Base-by-base conservation (phyloP, 2,797 vertebrate genomes). In the Hemitrygon akajei region DNA sequence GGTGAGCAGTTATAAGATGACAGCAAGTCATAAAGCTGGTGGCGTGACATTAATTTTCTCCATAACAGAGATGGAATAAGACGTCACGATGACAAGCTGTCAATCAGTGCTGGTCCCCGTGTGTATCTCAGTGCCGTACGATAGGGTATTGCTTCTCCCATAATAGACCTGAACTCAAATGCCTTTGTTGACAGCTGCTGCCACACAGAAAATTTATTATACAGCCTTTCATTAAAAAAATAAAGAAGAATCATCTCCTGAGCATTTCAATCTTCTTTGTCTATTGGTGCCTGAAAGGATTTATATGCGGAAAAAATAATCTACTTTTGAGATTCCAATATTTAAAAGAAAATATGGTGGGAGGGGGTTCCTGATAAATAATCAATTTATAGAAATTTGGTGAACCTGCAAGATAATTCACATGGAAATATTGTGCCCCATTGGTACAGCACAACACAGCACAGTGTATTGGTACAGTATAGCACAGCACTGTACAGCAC, bases 21-120 rank as follows among this genome's bases (percentile, higher is more conserved):
- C 98, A 98, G 98, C 96, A 94, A 98, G 98, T 98, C 98, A 98
- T 97, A 97, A 98, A 98, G 97, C 97, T 97, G 96, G 96, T 97
- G 96, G 96, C 97, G 97, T 97, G 97, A 97, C 97, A 97, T 97
- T 97, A 97, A 97, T 98, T 98, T 98, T 97, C 97, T 97, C 97
- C 97, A 97, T 97, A 98, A 98, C 98, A 97, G 97, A 98, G 97
- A 98, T 98, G 97, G 97, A 99, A 98, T 98, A 98, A 98, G 98
- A 99, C 97, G 97, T 99, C 98, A 98, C 95, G 95, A 97, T 98
- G 98, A 99, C 98, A 98, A 97, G 97, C 97, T 98, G 98, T 98
- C 98, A 99, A 97, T 99, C 98, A 98, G 97, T 94, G 94, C 96
- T 95, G 96, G 96, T 97, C 96, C 96, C 96, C 97, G 96, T 96